These are phyloP conservation scores for Coranthus polyacanthus DNA, from an alignment of 2,797 vertebrate genomes.

Conservation along the genomic window DNA sequence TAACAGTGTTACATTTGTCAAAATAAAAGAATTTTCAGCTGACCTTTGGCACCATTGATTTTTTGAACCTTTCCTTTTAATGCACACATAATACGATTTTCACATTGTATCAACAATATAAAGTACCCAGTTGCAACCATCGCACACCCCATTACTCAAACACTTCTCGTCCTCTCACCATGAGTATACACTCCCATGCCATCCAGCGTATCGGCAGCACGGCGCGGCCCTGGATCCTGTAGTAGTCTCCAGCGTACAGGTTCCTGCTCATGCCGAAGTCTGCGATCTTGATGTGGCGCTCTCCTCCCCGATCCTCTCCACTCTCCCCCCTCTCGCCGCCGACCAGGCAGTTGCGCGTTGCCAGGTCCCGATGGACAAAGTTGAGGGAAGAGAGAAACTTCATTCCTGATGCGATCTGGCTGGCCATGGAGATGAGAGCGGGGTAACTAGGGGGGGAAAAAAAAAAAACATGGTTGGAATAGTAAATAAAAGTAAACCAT, in stretches of 20 bases:
- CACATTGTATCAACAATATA: not conserved
- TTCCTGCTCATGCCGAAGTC: constrained; percentile 97
- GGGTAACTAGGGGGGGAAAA: constrained; percentile 85
- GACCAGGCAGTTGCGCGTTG: constrained; percentile 94
- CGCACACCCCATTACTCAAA: constrained; percentile 17
- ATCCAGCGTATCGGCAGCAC: constrained; percentile 97
- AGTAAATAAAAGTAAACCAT: not conserved
- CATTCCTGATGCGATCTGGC: constrained; percentile 95
- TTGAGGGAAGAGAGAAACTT: constrained; percentile 93
- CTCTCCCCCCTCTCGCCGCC: constrained; percentile 88
- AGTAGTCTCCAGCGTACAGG: constrained; percentile 93
- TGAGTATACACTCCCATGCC: constrained; percentile 97
- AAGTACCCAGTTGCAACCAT: not conserved
- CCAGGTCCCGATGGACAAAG: constrained; percentile 94
- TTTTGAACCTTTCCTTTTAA: too few relatives aligned
- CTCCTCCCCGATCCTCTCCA: constrained; percentile 82
- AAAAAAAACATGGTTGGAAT: not conserved
- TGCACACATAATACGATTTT: too few relatives aligned
- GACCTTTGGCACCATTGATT: too few relatives aligned
- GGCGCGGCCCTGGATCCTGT: constrained; percentile 93
- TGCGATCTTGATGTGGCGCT: constrained; percentile 93
- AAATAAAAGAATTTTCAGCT: too few relatives aligned
- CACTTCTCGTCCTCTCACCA: constrained; percentile 82
- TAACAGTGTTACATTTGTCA: not conserved
- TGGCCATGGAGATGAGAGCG: constrained; percentile 89